Evolutionary conservation across 2,888 invertebrate species (phyloP).

Genomic region (Pachycephus smyrnensis): DNA sequence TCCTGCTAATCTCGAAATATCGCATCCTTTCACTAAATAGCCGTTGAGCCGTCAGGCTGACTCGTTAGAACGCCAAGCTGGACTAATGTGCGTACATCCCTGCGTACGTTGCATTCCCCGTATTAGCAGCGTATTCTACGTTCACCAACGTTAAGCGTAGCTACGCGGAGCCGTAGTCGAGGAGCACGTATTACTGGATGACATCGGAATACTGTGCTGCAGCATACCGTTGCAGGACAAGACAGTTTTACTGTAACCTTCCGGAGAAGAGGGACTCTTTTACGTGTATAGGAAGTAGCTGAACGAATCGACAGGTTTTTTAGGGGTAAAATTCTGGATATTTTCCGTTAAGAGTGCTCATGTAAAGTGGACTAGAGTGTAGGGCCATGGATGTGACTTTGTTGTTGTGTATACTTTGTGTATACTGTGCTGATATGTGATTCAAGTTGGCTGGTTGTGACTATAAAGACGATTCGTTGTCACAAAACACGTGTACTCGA

Average conservation of each 20-base stretch:
- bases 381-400: not conserved
- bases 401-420: not conserved
- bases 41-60: not conserved
- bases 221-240: not conserved
- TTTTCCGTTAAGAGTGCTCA: not conserved
- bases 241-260: not conserved
- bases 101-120: not conserved
- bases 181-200: not conserved
- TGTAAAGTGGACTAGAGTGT: not conserved
- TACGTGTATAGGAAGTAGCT: not conserved
- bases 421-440: not conserved
- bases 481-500: slow-evolving; percentile 53
- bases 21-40: slow-evolving; percentile 17
- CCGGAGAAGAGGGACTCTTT: not conserved
- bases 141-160: not conserved
- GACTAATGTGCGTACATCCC: not conserved
- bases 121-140: not conserved
- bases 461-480: slow-evolving; percentile 12
- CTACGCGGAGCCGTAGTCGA: not conserved
- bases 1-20: slow-evolving; percentile 19
- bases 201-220: not conserved
- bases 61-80: slow-evolving; percentile 13
- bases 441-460: not conserved
- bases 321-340: not conserved
- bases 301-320: not conserved